Conservation (phyloP, 2,113 vertebrate species). For the Setophaga coronata region DNA sequence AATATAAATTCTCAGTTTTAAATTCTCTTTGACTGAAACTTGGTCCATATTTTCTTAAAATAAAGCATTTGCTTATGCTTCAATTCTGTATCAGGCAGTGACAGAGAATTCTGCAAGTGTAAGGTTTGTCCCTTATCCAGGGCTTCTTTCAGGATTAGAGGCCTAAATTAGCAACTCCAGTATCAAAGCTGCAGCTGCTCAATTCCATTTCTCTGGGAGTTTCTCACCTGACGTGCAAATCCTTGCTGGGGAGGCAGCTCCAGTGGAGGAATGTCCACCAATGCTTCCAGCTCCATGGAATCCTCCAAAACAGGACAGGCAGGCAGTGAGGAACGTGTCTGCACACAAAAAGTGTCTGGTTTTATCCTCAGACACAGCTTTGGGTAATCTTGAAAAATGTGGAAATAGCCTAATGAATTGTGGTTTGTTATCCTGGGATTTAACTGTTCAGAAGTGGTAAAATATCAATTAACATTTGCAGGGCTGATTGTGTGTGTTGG, state of each 20-base stretch:
- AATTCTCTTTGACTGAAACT: background rate
- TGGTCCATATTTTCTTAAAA: background rate
- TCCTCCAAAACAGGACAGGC: background rate
- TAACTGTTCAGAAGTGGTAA: slow-evolving; percentile 20
- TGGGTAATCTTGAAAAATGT: slow-evolving; percentile 5
- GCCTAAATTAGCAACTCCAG: background rate
- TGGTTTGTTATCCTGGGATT: background rate
- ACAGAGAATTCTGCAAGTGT: background rate
- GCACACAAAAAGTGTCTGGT: background rate
- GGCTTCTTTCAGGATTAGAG: background rate
- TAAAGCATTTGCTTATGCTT: background rate
- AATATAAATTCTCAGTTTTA: background rate
- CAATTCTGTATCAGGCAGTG: background rate
- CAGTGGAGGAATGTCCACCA: background rate
- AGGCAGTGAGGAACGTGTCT: background rate
- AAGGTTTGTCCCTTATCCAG: background rate
- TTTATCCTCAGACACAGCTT: background rate
- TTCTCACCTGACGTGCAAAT: background rate
- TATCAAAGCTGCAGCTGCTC: background rate
- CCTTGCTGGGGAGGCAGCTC: background rate
- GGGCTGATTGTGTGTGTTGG: background rate
- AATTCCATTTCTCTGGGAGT: background rate
- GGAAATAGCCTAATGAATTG: slow-evolving; percentile 9
- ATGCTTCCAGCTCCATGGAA: background rate
- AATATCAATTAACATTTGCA: slow-evolving; percentile 52